Percentiles rank a stretch among this genome's conserved stretches.
phyloP scores from a whole-genome alignment of 1,140 invertebrate genomes.

The Leucophenga varia region DNA sequence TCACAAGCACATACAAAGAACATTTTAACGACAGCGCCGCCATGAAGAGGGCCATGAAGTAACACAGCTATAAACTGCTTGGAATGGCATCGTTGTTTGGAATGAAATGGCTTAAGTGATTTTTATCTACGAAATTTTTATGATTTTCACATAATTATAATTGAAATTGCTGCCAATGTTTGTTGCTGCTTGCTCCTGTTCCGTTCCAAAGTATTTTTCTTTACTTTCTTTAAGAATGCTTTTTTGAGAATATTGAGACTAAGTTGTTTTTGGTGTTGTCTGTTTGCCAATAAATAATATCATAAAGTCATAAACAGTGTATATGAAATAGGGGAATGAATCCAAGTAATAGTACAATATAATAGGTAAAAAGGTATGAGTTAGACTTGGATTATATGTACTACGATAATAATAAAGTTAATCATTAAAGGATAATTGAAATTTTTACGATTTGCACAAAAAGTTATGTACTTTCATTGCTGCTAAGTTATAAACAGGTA shows the following conservation, averaged over 20 bases:
- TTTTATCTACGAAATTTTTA: slow-evolving; percentile 50
- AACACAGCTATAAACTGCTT: slow-evolving; percentile 42
- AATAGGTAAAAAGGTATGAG: too few species aligned
- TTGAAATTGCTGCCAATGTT: slow-evolving; percentile 42
- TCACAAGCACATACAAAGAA: slow-evolving; percentile 15
- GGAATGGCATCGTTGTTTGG: slow-evolving; percentile 2
- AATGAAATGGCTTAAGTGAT: slow-evolving; percentile 34
- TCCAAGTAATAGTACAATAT: too few species aligned
- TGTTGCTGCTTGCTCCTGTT: not conserved
- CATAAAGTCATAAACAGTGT: slow-evolving; percentile 55
- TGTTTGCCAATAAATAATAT: slow-evolving; percentile 54
- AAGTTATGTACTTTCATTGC: slow-evolving; percentile 21
- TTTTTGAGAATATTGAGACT: not conserved
- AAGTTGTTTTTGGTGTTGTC: slow-evolving; percentile 10
- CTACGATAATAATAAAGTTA: slow-evolving; percentile 38
- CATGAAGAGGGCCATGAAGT: too few species aligned
- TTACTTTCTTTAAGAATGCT: not conserved
- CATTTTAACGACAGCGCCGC: too few species aligned
- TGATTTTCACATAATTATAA: slow-evolving; percentile 56
- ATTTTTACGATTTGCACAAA: slow-evolving; percentile 51
- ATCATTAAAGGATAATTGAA: slow-evolving; percentile 56
- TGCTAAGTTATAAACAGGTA: not conserved
- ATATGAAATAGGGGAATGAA: slow-evolving; percentile 39
- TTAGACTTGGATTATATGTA: not conserved
- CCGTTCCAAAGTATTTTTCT: not conserved